Base-by-base conservation (phyloP, 2,113 vertebrate genomes). In the Sminthopsis crassicaudata region DNA sequence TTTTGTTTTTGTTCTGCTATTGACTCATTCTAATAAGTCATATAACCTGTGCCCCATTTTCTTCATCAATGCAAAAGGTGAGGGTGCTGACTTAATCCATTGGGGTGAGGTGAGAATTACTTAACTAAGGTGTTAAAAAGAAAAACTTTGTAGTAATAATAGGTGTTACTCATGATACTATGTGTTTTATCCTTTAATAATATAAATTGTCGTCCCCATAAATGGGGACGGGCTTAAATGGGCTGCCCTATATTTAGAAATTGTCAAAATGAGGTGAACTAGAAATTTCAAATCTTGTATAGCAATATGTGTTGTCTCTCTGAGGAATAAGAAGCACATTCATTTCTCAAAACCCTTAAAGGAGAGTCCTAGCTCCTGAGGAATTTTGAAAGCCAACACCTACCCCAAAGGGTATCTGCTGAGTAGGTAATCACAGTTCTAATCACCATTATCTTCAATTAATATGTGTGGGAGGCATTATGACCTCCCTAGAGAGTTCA, bases 211-310 rank as follows among this genome's bases (percentile, higher is more conserved):
- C 50, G 50, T 51, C 9, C 50, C 96, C 95, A 90, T 97, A 95
- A 97, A 97, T 95, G 97, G 97, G 96, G 95, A 93, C 96, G 90
- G 95, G 95, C 92, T 97, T 96, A 96, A 97, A 89, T 92, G 96
- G 55, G 92, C 93, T 97, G 97, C 96, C 97, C 97, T 97, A 95
- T 97, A 97, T 98, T 94, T 95, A 95, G 96, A 95, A 96, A 92
- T 91, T 96, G 95, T 92, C 95, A 96, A 97, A 97, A 94, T 51
- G 92, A 97, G 95, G 90, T 96, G 93, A 95, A 95, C 92, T 94
- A 91, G 96, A 93, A 96, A 97, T 42, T 94, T 90, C 97, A 96
- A 53, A 92, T 97, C 97, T 97, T 97, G 95, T 96, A 97, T 95
- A 94, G 97, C 92, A 91, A 93, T 60, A n/a, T 53, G 53, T 90